Percentiles rank a stretch among this genome's conserved stretches.
Evolutionary conservation across 2,888 invertebrate genomes (phyloP).

Genomic region (Lingula anatina): DNA sequence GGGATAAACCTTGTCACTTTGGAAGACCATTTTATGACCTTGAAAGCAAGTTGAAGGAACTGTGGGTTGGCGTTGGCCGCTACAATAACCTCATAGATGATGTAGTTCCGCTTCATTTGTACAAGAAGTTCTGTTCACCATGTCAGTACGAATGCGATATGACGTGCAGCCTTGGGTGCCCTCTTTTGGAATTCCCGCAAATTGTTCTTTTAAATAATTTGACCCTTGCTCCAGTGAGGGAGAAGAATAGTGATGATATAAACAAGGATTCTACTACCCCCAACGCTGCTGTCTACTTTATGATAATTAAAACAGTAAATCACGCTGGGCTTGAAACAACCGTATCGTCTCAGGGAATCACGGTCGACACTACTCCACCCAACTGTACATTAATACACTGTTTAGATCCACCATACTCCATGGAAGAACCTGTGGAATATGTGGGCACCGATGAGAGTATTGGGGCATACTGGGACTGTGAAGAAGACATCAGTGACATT

Average conservation of each 20-base stretch:
- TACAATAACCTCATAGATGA: constrained; percentile 11
- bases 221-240: constrained; percentile 1
- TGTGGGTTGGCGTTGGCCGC: constrained; percentile 21
- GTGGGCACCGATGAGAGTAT: constrained; percentile 22
- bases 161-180: constrained; percentile 13
- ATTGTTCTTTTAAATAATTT: constrained; percentile 6
- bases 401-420: constrained; percentile 19
- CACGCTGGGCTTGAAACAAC: constrained; percentile 18
- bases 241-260: not conserved
- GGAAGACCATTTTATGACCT: constrained; percentile 20
- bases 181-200: constrained; percentile 6
- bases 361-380: constrained; percentile 23
- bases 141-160: constrained; percentile 14
- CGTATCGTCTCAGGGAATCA: constrained; percentile 18
- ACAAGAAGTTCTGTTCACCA: constrained; percentile 15
- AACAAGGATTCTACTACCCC: constrained; percentile 1
- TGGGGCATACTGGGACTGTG: constrained; percentile 21
- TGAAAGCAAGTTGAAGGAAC: constrained; percentile 21
- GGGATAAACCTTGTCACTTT: constrained; percentile 15
- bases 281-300: constrained; percentile 17
- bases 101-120: constrained; percentile 9
- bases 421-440: constrained; percentile 17
- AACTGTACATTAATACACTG: constrained; percentile 18
- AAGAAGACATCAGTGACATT: constrained; percentile 20
- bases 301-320: constrained; percentile 19